Conservation (phyloP, 2,888 invertebrate species). For the Drosophila pegasa region DNA sequence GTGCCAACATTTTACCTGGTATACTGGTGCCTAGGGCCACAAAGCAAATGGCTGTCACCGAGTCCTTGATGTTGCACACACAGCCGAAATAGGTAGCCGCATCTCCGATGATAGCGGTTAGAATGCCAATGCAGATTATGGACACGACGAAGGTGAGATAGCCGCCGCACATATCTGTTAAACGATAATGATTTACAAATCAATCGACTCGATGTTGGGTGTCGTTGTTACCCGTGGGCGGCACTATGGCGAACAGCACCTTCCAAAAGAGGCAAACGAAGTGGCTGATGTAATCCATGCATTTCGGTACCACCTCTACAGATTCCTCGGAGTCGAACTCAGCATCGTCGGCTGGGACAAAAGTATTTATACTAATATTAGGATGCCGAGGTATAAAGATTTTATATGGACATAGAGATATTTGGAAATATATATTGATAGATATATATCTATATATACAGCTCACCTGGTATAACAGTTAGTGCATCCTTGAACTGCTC, state of each 20-base stretch:
- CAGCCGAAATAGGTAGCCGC: slow-evolving; percentile 99
- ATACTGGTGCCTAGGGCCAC: slow-evolving; percentile 99
- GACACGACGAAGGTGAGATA: slow-evolving; percentile 98
- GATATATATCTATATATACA: background rate
- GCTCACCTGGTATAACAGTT: slow-evolving; percentile 94
- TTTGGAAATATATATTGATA: background rate
- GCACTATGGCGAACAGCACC: slow-evolving; percentile 97
- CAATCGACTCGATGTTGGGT: background rate
- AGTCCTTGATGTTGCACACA: slow-evolving; percentile 97
- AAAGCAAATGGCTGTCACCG: slow-evolving; percentile 98
- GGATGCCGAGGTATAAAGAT: too few relatives aligned
- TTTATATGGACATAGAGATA: background rate
- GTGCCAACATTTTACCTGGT: slow-evolving; percentile 89
- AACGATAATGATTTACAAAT: background rate
- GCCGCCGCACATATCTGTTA: slow-evolving; percentile 94
- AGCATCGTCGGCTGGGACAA: slow-evolving; percentile 85
- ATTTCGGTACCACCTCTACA: slow-evolving; percentile 90
- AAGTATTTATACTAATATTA: background rate
- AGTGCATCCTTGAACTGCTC: slow-evolving; percentile 99
- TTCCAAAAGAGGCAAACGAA: slow-evolving; percentile 99
- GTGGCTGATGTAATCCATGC: slow-evolving; percentile 97
- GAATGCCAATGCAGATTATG: slow-evolving; percentile 95
- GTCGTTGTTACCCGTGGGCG: slow-evolving; percentile 93
- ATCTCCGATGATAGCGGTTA: slow-evolving; percentile 98
- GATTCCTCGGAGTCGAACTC: slow-evolving; percentile 87